A percentile compares a stretch with the other conserved stretches of the same genome.
Conservation (phyloP, 2,888 invertebrate species). For the Epiperipatus broadwayi region DNA sequence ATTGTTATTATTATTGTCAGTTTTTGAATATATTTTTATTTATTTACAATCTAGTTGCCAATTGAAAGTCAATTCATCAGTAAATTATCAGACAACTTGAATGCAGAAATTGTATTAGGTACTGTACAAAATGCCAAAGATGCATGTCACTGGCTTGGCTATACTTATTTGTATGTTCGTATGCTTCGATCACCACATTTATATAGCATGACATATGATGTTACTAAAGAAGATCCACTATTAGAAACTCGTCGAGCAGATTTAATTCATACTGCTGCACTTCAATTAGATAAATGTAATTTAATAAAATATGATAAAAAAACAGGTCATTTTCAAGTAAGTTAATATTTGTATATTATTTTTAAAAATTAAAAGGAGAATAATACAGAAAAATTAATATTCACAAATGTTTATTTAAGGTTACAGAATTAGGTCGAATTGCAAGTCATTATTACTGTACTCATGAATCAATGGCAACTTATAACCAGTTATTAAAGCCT, state of each 20-base stretch:
- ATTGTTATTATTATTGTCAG: background rate
- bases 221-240: slow-evolving; percentile 55
- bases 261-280: slow-evolving; percentile 81
- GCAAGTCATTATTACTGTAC: slow-evolving; percentile 97
- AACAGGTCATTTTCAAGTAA: slow-evolving; percentile 55
- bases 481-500: slow-evolving; percentile 86
- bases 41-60: slow-evolving; percentile 40
- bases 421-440: slow-evolving; percentile 87
- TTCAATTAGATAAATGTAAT: slow-evolving; percentile 76
- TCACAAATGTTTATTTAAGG: slow-evolving; percentile 35
- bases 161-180: slow-evolving; percentile 85
- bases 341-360: slow-evolving; percentile 9
- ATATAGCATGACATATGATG: slow-evolving; percentile 63
- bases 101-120: slow-evolving; percentile 91
- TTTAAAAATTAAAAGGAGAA: slow-evolving; percentile 10
- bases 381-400: slow-evolving; percentile 9
- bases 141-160: slow-evolving; percentile 81
- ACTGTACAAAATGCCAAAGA: slow-evolving; percentile 75
- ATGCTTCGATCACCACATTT: slow-evolving; percentile 76
- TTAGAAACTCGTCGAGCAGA: slow-evolving; percentile 81
- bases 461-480: slow-evolving; percentile 85
- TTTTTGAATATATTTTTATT: slow-evolving; percentile 7
- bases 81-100: slow-evolving; percentile 85
- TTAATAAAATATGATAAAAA: slow-evolving; percentile 85
- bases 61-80: slow-evolving; percentile 88